Percentiles rank a stretch among this genome's conserved stretches.
phyloP scores from a whole-genome alignment of 1,140 invertebrate species.

The Ceratosolen solmsi region DNA sequence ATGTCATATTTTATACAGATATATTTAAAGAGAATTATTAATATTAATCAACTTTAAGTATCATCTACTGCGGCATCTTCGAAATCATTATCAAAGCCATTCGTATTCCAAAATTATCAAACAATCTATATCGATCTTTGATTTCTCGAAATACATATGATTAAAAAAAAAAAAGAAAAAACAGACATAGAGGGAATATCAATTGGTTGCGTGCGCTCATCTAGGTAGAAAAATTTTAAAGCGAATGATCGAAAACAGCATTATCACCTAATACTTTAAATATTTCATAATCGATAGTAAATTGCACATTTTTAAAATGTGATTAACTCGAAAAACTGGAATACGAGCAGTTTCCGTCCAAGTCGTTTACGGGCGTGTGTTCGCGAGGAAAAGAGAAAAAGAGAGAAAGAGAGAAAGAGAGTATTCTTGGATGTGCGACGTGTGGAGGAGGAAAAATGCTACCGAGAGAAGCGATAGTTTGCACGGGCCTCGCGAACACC shows the following conservation, averaged over 20 bases:
- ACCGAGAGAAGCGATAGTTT: slow-evolving; percentile 11
- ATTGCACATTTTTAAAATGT: not conserved
- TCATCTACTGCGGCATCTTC: too few species aligned
- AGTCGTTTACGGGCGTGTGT: not conserved
- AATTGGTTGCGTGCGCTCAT: not conserved
- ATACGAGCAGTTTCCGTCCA: not conserved
- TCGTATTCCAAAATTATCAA: too few species aligned
- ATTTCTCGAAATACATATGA: too few species aligned
- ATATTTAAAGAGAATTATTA: too few species aligned
- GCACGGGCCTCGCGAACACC: not conserved
- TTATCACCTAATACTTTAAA: not conserved
- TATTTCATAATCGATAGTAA: not conserved
- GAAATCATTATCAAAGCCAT: too few species aligned
- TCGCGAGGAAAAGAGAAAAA: not conserved
- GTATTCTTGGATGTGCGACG: not conserved
- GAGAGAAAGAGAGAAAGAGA: not conserved
- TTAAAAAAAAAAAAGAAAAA: too few species aligned
- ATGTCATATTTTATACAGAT: too few species aligned
- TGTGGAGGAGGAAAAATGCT: not conserved
- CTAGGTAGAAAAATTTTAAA: not conserved
- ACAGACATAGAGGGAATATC: not conserved
- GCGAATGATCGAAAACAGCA: not conserved
- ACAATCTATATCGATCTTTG: too few species aligned
- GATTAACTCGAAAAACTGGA: not conserved
- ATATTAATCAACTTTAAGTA: too few species aligned